Percentiles rank a stretch among this genome's conserved stretches.
Evolutionary conservation across 64 coral and sea anemone species (phyloP).

Genomic region (Montipora capricornis): DNA sequence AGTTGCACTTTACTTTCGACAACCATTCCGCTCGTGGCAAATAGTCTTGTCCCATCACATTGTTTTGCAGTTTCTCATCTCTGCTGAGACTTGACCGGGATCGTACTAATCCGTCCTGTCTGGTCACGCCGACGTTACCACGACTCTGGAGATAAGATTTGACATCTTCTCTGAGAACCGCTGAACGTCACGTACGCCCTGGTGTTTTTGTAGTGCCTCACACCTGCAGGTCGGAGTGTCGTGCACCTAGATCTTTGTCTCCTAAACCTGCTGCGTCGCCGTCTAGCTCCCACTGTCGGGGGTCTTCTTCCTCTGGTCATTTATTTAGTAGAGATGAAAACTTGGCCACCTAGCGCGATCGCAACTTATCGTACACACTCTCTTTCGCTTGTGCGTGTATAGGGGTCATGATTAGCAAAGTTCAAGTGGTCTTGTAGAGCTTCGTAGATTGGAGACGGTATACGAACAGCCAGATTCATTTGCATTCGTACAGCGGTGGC

Average conservation of each 20-base stretch:
- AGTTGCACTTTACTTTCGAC: too few species aligned
- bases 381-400: neutral
- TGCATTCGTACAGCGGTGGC: too few species aligned
- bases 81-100: slow-evolving; percentile 58
- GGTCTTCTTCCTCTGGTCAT: neutral
- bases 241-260: too few species aligned
- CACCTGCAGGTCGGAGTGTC: too few species aligned
- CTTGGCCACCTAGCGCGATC: slow-evolving; percentile 28
- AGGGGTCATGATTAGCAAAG: too few species aligned
- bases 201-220: slow-evolving; percentile 67
- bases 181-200: neutral
- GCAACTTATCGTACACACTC: slow-evolving; percentile 35
- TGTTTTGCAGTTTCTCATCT: too few species aligned
- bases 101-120: slow-evolving; percentile 68
- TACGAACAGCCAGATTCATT: too few species aligned
- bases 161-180: slow-evolving; percentile 48
- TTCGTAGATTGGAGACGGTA: too few species aligned
- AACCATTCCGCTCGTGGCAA: too few species aligned
- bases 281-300: neutral
- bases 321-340: neutral
- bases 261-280: too few species aligned
- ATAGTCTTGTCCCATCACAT: too few species aligned
- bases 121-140: slow-evolving; percentile 20
- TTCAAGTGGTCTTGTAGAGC: too few species aligned
- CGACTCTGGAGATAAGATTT: slow-evolving; percentile 10